phyloP scores from a whole-genome alignment of 92 coral and sea anemone genomes.

The Porites divaricata region DNA sequence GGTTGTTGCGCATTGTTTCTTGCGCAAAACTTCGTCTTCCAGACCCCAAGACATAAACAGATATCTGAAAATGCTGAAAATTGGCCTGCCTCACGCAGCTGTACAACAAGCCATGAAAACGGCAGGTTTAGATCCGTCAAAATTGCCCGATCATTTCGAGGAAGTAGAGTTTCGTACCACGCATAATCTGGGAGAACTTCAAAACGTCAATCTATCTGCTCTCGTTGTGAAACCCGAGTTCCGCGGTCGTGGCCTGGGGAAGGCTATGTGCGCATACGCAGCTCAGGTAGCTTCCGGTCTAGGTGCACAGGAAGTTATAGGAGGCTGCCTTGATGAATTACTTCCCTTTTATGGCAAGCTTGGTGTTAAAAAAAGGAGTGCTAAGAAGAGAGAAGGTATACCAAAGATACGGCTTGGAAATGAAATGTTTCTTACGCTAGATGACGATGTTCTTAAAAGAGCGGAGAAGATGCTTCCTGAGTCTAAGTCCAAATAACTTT shows the following conservation, averaged over 20 bases:
- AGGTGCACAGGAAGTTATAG: slow-evolving; percentile 36
- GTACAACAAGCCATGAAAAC: slow-evolving; percentile 59
- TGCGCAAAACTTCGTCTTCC: slow-evolving; percentile 14
- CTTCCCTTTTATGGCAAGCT: slow-evolving; percentile 57
- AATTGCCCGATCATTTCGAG: slow-evolving; percentile 13
- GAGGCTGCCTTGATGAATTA: slow-evolving; percentile 47
- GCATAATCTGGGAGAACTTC: background rate
- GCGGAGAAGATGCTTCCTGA: slow-evolving; percentile 10
- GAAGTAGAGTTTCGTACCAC: background rate
- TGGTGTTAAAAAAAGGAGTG: slow-evolving; percentile 52
- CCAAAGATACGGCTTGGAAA: slow-evolving; percentile 65
- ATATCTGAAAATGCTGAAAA: slow-evolving; percentile 59
- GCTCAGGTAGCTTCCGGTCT: slow-evolving; percentile 34
- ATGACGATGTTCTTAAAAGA: background rate
- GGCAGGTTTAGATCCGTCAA: slow-evolving; percentile 53
- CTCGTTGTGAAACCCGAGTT: slow-evolving; percentile 68
- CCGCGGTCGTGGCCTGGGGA: slow-evolving; percentile 74
- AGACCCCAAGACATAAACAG: slow-evolving; percentile 18
- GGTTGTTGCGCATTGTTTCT: slow-evolving; percentile 58
- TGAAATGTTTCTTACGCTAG: slow-evolving; percentile 58
- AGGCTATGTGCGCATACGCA: slow-evolving; percentile 69
- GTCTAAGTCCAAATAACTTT: background rate
- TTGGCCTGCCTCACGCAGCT: slow-evolving; percentile 57
- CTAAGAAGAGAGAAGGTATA: slow-evolving; percentile 37
- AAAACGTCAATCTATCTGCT: slow-evolving; percentile 45